Evolutionary conservation across 2,797 vertebrate genomes (phyloP).

Genomic region (Acomys russatus): DNA sequence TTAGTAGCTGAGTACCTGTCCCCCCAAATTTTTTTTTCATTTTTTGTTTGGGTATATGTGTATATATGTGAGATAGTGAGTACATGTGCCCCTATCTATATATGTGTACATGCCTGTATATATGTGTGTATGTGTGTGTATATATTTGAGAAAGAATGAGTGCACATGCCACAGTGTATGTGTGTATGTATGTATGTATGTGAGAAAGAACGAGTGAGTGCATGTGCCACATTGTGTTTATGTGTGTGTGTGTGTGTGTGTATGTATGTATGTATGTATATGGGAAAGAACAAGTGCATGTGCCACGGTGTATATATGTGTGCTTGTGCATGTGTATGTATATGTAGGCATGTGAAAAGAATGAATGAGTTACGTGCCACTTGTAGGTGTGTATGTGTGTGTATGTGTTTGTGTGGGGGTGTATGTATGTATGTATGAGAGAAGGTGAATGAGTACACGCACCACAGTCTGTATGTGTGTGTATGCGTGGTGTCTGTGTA

Average conservation of each 20-base stretch:
- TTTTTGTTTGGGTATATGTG: not conserved
- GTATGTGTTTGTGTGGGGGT: not conserved
- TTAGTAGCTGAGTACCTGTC: fast-evolving
- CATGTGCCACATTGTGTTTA: not conserved
- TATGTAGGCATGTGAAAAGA: not conserved
- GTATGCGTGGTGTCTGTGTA: too few species aligned
- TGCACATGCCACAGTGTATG: not conserved
- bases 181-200: not conserved
- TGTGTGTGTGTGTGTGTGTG: not conserved
- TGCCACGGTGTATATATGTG: not conserved
- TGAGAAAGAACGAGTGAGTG: not conserved
- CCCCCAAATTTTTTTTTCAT: not conserved
- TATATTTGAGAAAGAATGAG: not conserved
- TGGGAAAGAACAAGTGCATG: not conserved
- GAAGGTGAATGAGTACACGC: too few species aligned
- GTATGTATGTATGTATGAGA: not conserved
- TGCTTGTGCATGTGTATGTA: not conserved
- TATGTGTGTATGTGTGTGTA: not conserved
- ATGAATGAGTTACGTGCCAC: not conserved
- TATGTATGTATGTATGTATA: not conserved
- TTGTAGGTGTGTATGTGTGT: not conserved
- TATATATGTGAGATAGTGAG: not conserved
- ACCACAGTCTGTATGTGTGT: not conserved
- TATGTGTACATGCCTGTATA: not conserved
- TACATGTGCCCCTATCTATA: not conserved